phyloP scores from a whole-genome alignment of 2,888 invertebrate species.

The Coelopa pilipes region DNA sequence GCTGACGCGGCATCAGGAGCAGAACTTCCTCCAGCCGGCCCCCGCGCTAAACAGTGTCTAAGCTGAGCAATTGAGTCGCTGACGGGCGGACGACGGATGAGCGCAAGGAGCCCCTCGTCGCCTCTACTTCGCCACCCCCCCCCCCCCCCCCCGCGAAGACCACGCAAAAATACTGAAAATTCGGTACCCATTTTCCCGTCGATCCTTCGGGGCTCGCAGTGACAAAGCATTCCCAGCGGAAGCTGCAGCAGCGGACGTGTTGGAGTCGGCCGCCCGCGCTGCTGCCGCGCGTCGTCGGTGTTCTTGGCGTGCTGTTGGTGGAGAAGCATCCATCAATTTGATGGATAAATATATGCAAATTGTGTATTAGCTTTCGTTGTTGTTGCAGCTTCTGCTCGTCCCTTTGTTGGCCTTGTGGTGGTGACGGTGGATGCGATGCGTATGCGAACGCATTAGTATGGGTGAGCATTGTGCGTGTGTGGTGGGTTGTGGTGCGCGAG shows the following conservation, averaged over 20 bases:
- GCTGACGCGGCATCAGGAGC: too few relatives aligned
- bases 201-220: neutral
- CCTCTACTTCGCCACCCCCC: too few relatives aligned
- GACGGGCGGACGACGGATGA: neutral
- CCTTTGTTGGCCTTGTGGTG: slow-evolving; percentile 21
- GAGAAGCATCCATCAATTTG: slow-evolving; percentile 67
- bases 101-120: neutral
- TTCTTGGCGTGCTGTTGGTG: slow-evolving; percentile 43
- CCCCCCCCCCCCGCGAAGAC: too few relatives aligned
- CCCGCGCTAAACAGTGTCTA: neutral
- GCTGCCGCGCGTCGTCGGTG: slow-evolving; percentile 35
- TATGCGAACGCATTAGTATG: too few relatives aligned
- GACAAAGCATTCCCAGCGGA: slow-evolving; percentile 7
- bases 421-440: slow-evolving; percentile 8
- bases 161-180: neutral
- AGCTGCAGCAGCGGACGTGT: slow-evolving; percentile 14
- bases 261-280: slow-evolving; percentile 2
- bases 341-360: slow-evolving; percentile 68
- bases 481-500: slow-evolving; percentile 18
- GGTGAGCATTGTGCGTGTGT: neutral
- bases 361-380: slow-evolving; percentile 63
- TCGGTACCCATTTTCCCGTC: neutral
- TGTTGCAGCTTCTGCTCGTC: slow-evolving; percentile 36
- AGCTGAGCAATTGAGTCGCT: neutral
- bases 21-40: too few relatives aligned